These are phyloP conservation scores for Choristoneura fumiferana DNA, from an alignment of 1,140 invertebrate genomes.

Conservation along the genomic window DNA sequence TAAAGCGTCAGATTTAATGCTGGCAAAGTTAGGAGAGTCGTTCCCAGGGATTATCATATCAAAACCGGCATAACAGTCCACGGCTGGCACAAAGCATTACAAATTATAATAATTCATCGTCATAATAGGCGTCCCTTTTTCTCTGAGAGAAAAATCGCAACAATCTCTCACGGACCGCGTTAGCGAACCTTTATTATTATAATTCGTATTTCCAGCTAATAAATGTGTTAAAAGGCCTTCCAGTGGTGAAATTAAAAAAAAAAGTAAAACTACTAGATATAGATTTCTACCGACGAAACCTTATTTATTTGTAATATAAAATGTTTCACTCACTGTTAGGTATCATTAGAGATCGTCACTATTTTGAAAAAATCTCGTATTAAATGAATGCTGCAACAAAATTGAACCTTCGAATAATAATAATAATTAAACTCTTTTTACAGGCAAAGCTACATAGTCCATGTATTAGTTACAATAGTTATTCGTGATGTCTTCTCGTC, in stretches of 20 bases:
- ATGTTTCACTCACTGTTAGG: no score
- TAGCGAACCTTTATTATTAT: slow-evolving; percentile 31
- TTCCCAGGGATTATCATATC: slow-evolving; percentile 16
- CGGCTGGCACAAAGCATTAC: slow-evolving; percentile 33
- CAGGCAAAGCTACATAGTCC: no score
- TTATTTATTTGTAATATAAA: no score
- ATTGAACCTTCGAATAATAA: no score
- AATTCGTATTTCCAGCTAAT: slow-evolving; percentile 28
- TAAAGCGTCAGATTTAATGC: not conserved
- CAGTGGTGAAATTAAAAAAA: slow-evolving; percentile 7
- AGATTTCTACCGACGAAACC: no score
- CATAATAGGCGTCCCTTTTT: slow-evolving; percentile 33
- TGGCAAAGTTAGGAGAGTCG: slow-evolving; percentile 6
- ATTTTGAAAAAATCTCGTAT: no score
- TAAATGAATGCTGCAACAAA: no score
- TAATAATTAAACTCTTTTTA: no score
- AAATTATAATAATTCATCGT: slow-evolving; percentile 41
- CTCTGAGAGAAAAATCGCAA: slow-evolving; percentile 34
- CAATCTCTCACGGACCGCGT: slow-evolving; percentile 30
- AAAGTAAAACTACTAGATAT: no score
- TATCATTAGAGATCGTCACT: no score
- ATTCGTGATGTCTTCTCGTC: no score
- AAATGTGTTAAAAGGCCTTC: slow-evolving; percentile 22
- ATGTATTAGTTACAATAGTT: no score
- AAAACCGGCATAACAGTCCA: slow-evolving; percentile 13